A percentile compares a stretch with the other conserved stretches of the same genome.
Conservation (phyloP, 2,888 invertebrate genomes). For the Unio delphinus region DNA sequence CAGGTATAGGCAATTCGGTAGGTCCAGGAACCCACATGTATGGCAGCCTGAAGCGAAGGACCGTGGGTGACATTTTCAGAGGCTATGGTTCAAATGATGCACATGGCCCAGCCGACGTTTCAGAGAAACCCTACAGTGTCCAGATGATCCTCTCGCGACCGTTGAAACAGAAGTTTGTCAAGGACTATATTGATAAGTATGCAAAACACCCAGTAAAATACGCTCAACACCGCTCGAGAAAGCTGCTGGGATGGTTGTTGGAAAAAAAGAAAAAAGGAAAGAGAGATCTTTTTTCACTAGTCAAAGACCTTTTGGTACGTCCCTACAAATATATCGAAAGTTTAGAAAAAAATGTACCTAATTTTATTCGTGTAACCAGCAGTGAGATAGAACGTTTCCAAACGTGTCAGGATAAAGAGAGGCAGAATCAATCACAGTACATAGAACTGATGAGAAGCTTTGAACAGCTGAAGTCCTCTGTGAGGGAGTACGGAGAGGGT, state of each 20-base stretch:
- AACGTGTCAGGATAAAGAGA: conserved; percentile 30
- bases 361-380: conserved; percentile 47
- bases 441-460: conserved; percentile 36
- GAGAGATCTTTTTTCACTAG: conserved; percentile 23
- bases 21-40: not conserved
- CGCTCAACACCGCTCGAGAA: conserved; percentile 30
- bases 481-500: conserved; percentile 37
- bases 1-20: too few species aligned
- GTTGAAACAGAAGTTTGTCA: conserved; percentile 17
- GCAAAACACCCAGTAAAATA: conserved; percentile 19
- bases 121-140: conserved; percentile 1
- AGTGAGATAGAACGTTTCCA: conserved; percentile 44
- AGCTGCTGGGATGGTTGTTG: conserved; percentile 22
- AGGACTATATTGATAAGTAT: conserved; percentile 23
- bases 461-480: conserved; percentile 37
- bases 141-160: conserved; percentile 12
- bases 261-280: conserved; percentile 31
- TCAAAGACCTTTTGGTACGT: conserved; percentile 26
- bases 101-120: not conserved
- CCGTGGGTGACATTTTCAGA: not conserved
- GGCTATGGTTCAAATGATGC: too few species aligned
- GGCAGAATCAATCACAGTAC: conserved; percentile 28
- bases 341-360: conserved; percentile 39
- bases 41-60: conserved; percentile 6
- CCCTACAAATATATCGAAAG: conserved; percentile 29